Conservation (phyloP, 2,888 invertebrate genomes). For the Atrina japonica region DNA sequence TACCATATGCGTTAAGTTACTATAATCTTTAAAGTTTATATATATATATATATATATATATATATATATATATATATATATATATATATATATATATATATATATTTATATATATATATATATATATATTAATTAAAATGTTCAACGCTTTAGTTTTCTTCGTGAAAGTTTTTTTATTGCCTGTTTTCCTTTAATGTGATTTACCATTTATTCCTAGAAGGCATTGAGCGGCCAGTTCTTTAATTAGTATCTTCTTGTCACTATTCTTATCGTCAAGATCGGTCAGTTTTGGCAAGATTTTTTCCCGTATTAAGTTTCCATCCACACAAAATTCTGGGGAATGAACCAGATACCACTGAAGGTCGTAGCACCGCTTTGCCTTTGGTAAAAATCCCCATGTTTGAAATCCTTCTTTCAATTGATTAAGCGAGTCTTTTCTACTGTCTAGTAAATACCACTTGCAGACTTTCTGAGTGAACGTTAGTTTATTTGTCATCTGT, state of each 20-base stretch:
- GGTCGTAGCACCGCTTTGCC: neutral
- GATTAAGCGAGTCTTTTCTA: neutral
- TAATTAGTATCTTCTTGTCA: neutral
- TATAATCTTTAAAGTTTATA: too few species aligned
- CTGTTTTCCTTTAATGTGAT: too few species aligned
- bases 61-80: too few species aligned
- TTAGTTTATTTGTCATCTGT: neutral
- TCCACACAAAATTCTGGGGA: neutral
- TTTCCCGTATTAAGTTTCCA: neutral
- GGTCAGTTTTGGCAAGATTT: neutral
- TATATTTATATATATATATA: too few species aligned
- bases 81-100: too few species aligned
- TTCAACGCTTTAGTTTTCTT: too few species aligned
- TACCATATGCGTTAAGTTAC: too few species aligned
- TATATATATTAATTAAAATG: too few species aligned
- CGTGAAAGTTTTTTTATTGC: too few species aligned
- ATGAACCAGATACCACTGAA: constrained; percentile 4
- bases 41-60: too few species aligned
- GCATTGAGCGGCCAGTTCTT: too few species aligned
- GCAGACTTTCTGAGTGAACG: neutral
- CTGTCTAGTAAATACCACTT: neutral
- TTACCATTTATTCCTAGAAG: too few species aligned
- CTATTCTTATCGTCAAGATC: neutral
- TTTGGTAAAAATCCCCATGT: constrained; percentile 1
- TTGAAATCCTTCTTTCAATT: constrained; percentile 6